Base-by-base conservation (phyloP, 2,888 invertebrate species). In the Leptogaster cylindrica region DNA sequence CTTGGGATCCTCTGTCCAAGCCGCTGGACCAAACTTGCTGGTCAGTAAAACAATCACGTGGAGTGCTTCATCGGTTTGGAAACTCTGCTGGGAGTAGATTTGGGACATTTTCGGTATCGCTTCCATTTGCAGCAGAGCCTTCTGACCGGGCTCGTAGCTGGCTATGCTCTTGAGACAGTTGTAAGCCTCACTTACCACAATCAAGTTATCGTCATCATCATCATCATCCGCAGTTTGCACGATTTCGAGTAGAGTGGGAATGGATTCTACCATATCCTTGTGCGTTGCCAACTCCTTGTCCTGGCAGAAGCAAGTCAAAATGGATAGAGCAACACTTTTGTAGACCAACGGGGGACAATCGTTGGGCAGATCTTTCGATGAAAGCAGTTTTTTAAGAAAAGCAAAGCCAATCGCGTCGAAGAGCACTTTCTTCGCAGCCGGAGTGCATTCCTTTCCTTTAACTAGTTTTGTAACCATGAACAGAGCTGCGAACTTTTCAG, bases 401-500 rank as follows among this genome's bases (percentile, higher is more conserved):
- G 89, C 87, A 74, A 93, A 90, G 18, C 95, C 95, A 74, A 96
- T 93, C 1, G 93, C 92, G 82, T 95, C 92, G 76, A 95, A 93
- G 2, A 96, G 83, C 28, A 89, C 85, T 75, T 88, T 89, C 77
- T 91, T 91, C n/a, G 88, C 87, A n/a, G 86, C 83, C 7, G 88
- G 82, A 74, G 86, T 87, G 77, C 93, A 91, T 75, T 93, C 91
- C 76, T 90, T 90, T 71, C 89, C 89, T 79, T 92, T 92, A 36
- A 95, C 89, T 64, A 94, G 81, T 80, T 95, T 95, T 2, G 95
- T 94, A 63, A 95, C 93, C 89, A 95, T 90, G 79, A 95, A 93
- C 55, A 95, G 84, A 1, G 91, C 93, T 39, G 95, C 94, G 79
- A 95, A 93, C 79, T 93, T 94, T 80, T 95, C 94, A 0, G 93